phyloP scores from a whole-genome alignment of 2,113 vertebrate genomes.

The Prunella fulvescens region DNA sequence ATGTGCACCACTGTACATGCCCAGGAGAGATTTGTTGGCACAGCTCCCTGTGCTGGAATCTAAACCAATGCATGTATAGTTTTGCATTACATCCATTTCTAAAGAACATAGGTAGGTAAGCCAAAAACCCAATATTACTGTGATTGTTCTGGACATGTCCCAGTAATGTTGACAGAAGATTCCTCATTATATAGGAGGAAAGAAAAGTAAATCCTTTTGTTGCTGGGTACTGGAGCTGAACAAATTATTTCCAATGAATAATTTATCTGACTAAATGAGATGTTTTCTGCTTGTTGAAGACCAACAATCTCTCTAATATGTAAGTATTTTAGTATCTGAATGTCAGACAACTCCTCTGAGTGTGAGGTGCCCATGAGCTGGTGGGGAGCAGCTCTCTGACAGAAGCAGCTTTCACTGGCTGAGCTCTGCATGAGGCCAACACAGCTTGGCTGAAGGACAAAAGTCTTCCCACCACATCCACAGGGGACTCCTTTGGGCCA shows the following conservation, averaged over 20 bases:
- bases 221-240: neutral
- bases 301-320: neutral
- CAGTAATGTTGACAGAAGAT: neutral
- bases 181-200: neutral
- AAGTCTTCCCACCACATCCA: neutral
- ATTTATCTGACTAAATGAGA: conserved; percentile 28
- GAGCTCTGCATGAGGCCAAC: neutral
- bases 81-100: neutral
- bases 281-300: neutral
- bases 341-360: neutral
- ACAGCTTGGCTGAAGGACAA: neutral
- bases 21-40: neutral
- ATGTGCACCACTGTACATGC: neutral
- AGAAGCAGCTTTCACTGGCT: neutral
- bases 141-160: neutral
- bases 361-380: neutral
- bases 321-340: neutral
- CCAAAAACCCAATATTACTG: neutral
- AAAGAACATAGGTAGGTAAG: neutral
- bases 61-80: neutral
- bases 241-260: conserved; percentile 34
- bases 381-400: neutral
- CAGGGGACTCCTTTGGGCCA: neutral
- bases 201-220: neutral
- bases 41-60: neutral